Evolutionary conservation across 1,140 invertebrate genomes (phyloP), one percentile per base, ranked within the genome.

Genomic region (Mactra quadrangularis): DNA sequence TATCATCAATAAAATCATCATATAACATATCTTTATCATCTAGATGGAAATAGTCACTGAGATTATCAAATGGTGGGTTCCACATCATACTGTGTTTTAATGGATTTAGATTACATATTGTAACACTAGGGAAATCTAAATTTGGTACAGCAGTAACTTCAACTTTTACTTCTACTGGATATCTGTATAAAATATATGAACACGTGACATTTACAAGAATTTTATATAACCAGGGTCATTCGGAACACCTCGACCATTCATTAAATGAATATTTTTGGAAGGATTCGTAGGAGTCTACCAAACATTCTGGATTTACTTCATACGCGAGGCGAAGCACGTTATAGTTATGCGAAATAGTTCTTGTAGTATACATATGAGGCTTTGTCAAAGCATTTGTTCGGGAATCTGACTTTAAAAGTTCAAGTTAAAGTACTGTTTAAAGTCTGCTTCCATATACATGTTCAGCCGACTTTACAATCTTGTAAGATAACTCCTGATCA

Each of bases 91-190:
- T 53, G 17, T 59, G n/a, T 60, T 85, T 87, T 17, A 90, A 62
- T 0, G 92, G 91, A 84, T 93, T 93, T 22, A 93, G 59, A 84
- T 93, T 93, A 74, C 93, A 93, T 7, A 93, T 77, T 0, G 92
- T 93, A 0, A 93, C 90, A 47, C 91, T 92, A 9, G 93, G 93
- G 84, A 93, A 93, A 3, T 89, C 86, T 68, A 92, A 72, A 22
- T 72, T 59, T 3, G 79, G 57, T 7, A 82, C 75, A 2, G 86
- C 77, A 19, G 70, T 60, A 11, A 89, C 38, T 53, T 90, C 87
- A 22, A 90, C 85, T 68, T 87, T 89, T 3, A 90, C 88, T 53
- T 90, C 89, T 1, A 86, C 79, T 0, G 90, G 90, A 52, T 90
- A 89, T 27, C 52, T 83, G 38, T 1, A 31, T 66, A 52, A 6